These are phyloP conservation scores for Lepidothrix coronata DNA, from an alignment of 2,113 vertebrate genomes.

Conservation along the genomic window DNA sequence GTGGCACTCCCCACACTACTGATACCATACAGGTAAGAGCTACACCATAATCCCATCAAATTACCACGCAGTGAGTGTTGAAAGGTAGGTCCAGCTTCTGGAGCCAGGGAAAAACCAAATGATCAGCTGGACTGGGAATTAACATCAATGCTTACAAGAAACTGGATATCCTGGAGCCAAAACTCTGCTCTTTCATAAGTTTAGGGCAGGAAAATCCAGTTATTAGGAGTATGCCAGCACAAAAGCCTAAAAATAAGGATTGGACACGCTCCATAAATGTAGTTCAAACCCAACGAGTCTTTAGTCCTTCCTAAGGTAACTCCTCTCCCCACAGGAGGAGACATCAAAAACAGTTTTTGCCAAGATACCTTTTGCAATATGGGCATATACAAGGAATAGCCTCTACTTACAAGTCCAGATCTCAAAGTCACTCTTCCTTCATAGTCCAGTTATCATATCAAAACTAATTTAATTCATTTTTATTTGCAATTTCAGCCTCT, in stretches of 20 bases:
- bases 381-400: not conserved
- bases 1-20: not conserved
- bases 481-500: not conserved
- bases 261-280: not conserved
- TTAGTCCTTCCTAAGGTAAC: not conserved
- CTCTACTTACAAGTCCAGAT: not conserved
- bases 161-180: not conserved
- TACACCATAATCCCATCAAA: not conserved
- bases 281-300: not conserved
- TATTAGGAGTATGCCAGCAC: not conserved
- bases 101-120: not conserved
- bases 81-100: not conserved
- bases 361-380: not conserved
- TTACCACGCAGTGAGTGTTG: not conserved
- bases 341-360: not conserved
- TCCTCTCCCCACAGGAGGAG: not conserved
- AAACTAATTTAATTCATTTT: not conserved
- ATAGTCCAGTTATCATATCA: accelerated
- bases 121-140: not conserved
- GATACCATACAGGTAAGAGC: not conserved
- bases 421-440: not conserved
- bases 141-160: not conserved
- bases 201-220: not conserved
- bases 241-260: not conserved
- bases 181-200: not conserved